phyloP scores from a whole-genome alignment of 2,797 vertebrate genomes.

The Takifugu rubripes region DNA sequence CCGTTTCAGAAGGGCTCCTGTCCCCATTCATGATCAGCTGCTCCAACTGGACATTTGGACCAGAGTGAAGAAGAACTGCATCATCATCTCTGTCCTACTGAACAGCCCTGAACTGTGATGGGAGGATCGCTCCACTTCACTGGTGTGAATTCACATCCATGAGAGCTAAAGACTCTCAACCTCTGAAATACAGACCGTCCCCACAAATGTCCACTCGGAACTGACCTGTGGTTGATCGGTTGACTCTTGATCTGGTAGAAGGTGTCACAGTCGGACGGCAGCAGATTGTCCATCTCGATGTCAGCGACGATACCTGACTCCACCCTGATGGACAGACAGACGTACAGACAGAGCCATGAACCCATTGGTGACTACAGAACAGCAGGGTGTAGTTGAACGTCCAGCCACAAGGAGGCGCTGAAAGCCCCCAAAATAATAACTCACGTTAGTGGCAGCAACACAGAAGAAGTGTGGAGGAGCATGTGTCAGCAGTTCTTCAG shows the following conservation, averaged over 20 bases:
- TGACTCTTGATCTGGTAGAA: conserved; percentile 90
- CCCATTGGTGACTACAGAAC: neutral
- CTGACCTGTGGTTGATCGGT: conserved; percentile 74
- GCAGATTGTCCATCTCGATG: conserved; percentile 81
- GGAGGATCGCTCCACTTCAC: no score
- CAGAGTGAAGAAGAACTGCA: no score
- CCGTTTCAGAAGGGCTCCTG: neutral
- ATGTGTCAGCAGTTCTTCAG: conserved; percentile 19
- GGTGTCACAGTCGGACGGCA: conserved; percentile 73
- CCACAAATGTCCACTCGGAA: neutral
- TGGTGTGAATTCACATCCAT: no score
- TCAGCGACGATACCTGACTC: conserved; percentile 89
- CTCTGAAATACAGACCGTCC: no score
- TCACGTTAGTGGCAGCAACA: neutral
- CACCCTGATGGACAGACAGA: conserved; percentile 63
- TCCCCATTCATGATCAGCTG: no score
- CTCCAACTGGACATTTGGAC: no score
- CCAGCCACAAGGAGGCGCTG: no score
- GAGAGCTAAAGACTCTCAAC: no score
- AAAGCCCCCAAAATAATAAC: neutral
- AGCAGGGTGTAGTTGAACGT: no score
- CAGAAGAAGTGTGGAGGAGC: conserved; percentile 18
- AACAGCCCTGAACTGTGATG: no score
- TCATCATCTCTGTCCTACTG: no score
- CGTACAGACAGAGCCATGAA: neutral